Conservation (phyloP, 2,113 vertebrate genomes). For the Neodontobutis hainanensis region DNA sequence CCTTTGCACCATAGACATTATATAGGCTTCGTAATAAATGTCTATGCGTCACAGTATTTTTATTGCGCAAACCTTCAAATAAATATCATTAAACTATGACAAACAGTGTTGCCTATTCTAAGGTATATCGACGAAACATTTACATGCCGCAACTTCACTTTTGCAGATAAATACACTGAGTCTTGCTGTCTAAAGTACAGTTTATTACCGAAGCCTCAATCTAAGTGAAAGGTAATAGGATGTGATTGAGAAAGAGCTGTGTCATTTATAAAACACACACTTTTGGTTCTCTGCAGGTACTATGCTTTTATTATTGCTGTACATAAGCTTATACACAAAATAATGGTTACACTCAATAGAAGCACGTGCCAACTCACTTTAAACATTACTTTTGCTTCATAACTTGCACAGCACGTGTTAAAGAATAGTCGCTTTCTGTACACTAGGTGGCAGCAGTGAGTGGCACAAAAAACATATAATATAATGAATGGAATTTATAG, state of each 20-base stretch:
- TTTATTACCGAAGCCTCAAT: conserved; percentile 15
- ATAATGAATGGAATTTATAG: conserved; percentile 3
- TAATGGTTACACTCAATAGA: conserved; percentile 40
- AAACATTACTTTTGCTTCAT: conserved; percentile 45
- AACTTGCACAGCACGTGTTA: conserved; percentile 27
- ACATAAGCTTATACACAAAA: conserved; percentile 57
- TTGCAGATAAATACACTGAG: conserved; percentile 1
- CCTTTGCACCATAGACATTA: too few relatives aligned
- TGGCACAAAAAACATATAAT: conserved; percentile 14
- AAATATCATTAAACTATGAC: too few relatives aligned
- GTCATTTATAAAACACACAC: neutral
- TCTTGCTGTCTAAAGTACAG: conserved; percentile 37
- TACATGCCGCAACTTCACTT: neutral
- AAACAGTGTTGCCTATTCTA: too few relatives aligned
- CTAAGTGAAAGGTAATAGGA: neutral
- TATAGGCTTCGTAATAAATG: neutral
- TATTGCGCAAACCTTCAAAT: too few relatives aligned
- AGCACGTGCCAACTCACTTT: conserved; percentile 27
- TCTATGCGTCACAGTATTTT: too few relatives aligned
- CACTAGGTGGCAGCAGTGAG: conserved; percentile 64
- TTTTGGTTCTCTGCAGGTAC: conserved; percentile 16
- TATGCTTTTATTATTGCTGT: conserved; percentile 58
- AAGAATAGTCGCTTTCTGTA: conserved; percentile 15
- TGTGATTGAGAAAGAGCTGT: neutral
- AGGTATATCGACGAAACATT: neutral